Percentiles rank a stretch among this genome's conserved stretches.
phyloP scores from a whole-genome alignment of 2,888 invertebrate species.

The Philopedon plagiatum region DNA sequence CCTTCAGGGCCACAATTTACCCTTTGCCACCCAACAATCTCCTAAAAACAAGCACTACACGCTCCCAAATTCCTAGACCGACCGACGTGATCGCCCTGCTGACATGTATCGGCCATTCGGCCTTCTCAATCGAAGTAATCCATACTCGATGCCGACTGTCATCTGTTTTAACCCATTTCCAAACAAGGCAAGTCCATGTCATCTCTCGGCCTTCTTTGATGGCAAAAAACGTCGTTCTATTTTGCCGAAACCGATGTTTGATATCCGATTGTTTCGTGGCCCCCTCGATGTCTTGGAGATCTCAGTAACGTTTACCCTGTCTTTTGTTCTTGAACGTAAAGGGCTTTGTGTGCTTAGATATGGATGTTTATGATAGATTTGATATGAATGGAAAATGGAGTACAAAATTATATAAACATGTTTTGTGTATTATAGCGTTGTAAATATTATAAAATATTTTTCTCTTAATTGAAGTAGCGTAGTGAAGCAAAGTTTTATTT shows the following conservation, averaged over 20 bases:
- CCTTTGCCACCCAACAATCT: slow-evolving; percentile 28
- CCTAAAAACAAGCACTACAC: slow-evolving; percentile 38
- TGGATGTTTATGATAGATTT: slow-evolving; percentile 5
- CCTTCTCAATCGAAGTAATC: slow-evolving; percentile 44
- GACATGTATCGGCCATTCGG: slow-evolving; percentile 44
- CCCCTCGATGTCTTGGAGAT: background rate
- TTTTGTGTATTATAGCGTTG: background rate
- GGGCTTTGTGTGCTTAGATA: slow-evolving; percentile 2
- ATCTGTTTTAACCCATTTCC: slow-evolving; percentile 43
- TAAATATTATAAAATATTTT: too few relatives aligned
- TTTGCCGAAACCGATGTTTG: slow-evolving; percentile 12
- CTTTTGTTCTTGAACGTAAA: slow-evolving; percentile 11
- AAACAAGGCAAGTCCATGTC: slow-evolving; percentile 43
- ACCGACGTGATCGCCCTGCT: slow-evolving; percentile 33
- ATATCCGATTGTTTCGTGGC: slow-evolving; percentile 25
- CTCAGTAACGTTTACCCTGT: slow-evolving; percentile 10
- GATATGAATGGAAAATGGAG: background rate
- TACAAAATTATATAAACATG: background rate
- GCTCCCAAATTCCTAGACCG: slow-evolving; percentile 35
- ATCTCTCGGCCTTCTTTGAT: slow-evolving; percentile 30
- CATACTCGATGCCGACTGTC: slow-evolving; percentile 42
- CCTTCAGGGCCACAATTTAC: slow-evolving; percentile 23
- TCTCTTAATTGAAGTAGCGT: too few relatives aligned
- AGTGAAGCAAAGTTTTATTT: too few relatives aligned
- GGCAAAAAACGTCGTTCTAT: slow-evolving; percentile 21